These are phyloP conservation scores for Tillus elongatus DNA, from an alignment of 2,888 invertebrate species.

Conservation along the genomic window DNA sequence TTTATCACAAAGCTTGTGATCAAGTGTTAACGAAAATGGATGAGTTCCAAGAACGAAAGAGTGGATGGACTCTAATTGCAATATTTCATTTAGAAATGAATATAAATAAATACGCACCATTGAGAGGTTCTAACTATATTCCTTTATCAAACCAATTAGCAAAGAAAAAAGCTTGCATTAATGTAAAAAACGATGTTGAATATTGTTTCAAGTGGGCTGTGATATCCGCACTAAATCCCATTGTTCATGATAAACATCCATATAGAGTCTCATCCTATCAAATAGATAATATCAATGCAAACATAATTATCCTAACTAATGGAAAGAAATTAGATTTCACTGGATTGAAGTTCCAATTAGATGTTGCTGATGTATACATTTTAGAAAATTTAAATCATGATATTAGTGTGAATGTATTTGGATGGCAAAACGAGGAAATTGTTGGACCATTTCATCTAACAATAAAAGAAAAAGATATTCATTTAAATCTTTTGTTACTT, in stretches of 20 bases:
- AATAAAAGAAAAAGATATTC: slow-evolving; percentile 9
- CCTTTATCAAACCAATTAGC: slow-evolving; percentile 17
- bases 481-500: slow-evolving; percentile 16
- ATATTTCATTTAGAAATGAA: slow-evolving; percentile 18
- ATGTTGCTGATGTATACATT: slow-evolving; percentile 17
- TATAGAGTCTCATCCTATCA: slow-evolving; percentile 16
- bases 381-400: slow-evolving; percentile 20
- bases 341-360: slow-evolving; percentile 21
- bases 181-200: slow-evolving; percentile 21
- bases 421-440: slow-evolving; percentile 11
- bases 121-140: slow-evolving; percentile 19
- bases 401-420: slow-evolving; percentile 18
- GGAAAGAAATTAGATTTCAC: not conserved
- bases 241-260: slow-evolving; percentile 10
- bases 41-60: slow-evolving; percentile 26
- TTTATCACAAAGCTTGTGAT: not conserved
- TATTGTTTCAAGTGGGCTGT: slow-evolving; percentile 26
- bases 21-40: slow-evolving; percentile 14
- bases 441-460: slow-evolving; percentile 14
- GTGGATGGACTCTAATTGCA: slow-evolving; percentile 22
- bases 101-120: slow-evolving; percentile 20
- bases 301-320: not conserved
- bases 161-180: slow-evolving; percentile 22
- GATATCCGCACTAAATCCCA: slow-evolving; percentile 21
- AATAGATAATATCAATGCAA: slow-evolving; percentile 2